Evolutionary conservation across 2,888 invertebrate genomes (phyloP).

Genomic region (Acrobeloides nanus): DNA sequence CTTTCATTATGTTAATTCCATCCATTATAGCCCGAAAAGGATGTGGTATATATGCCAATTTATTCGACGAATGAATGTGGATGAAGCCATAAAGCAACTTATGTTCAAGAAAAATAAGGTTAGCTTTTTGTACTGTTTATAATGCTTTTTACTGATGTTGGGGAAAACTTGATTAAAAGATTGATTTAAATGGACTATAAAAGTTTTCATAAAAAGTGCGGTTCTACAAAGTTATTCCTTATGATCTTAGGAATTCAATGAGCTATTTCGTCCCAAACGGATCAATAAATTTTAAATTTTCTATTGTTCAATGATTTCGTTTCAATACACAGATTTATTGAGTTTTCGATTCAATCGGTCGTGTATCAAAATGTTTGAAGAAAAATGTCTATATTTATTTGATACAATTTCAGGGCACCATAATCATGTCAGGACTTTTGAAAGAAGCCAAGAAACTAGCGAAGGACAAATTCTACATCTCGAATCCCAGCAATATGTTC

Average conservation of each 20-base stretch:
- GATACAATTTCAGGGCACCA: slow-evolving; percentile 18
- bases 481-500: slow-evolving; percentile 37
- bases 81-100: slow-evolving; percentile 41
- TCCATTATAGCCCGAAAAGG: slow-evolving; percentile 43
- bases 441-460: slow-evolving; percentile 43
- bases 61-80: slow-evolving; percentile 45
- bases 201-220: no score
- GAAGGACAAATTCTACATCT: slow-evolving; percentile 44
- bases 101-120: slow-evolving; percentile 37
- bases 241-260: no score
- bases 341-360: slow-evolving; percentile 2
- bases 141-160: no score
- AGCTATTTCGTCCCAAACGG: no score
- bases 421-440: slow-evolving; percentile 37
- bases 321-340: no score
- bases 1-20: slow-evolving; percentile 31
- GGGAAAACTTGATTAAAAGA: no score
- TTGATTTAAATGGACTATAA: no score
- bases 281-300: no score
- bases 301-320: no score
- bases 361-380: not conserved
- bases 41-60: slow-evolving; percentile 49
- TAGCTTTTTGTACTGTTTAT: not conserved
- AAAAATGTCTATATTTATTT: not conserved
- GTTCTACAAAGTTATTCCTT: no score